Base-by-base conservation (phyloP, 2,797 vertebrate species). In the Smutsia temminckii region DNA sequence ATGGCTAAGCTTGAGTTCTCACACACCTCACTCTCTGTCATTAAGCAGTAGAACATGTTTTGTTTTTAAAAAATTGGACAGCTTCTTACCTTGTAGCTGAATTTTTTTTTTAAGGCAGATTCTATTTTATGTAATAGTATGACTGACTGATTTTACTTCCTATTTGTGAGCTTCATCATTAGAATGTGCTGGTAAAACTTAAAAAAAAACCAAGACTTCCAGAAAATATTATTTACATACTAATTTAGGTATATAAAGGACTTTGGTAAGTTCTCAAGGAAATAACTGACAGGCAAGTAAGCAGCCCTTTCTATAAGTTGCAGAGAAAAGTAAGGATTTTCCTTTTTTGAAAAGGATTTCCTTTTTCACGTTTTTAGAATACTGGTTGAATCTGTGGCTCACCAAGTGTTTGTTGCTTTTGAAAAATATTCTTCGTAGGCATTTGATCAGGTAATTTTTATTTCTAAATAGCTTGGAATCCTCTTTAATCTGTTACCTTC, bases 361-460 rank as follows among this genome's bases (percentile, higher is more conserved):
- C 8, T 85, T 95, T 89, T 88, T 75, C 32, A 86, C 20, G 55
- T n/a, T 83, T 68, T 79, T 53, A 89, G 64, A 85, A 55, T 74
- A 71, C 18, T 53, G 66, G 6, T 86, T 72, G 64, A 66, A 20
- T 89, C 85, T 87, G 16, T 93, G 75, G 32, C 57, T 85, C 42
- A 92, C 63, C 34, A 71, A 85, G 13, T 92, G 20, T 89, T 89
- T 83, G 59, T 83, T 89, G 69, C 55, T 94, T 88, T 85, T 34
- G 51, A 93, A 92, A 91, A 96, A 72, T 77, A 40, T 72, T 68
- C 32, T 81, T 83, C 79, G 37, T 86, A 83, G 18, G 59, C 64
- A 91, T 57, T 90, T 66, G 77, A 84, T 95, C n/a, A 92, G 87
- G 40, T 85, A 69, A 89, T 83, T 89, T 92, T 71, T 85, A 68